Evolutionary conservation across 1,140 invertebrate genomes (phyloP).

Genomic region (Pomacea maculata): DNA sequence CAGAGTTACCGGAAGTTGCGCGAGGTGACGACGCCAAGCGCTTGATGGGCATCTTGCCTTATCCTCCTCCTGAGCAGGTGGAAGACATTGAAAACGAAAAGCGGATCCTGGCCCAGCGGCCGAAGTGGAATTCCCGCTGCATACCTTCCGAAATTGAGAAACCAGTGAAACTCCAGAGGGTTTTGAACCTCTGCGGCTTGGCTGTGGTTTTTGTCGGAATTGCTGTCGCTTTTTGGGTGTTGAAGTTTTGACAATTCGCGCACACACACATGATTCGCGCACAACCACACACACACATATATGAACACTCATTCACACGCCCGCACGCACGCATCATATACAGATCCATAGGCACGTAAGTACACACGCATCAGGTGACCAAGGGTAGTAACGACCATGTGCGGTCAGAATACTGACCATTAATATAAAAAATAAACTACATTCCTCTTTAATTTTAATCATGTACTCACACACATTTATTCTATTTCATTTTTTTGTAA

Average conservation of each 20-base stretch:
- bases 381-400: no score
- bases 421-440: no score
- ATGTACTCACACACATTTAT: no score
- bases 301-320: slow-evolving; percentile 2
- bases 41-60: slow-evolving; percentile 22
- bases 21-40: slow-evolving; percentile 23
- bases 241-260: not conserved
- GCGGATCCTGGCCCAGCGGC: not conserved
- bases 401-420: no score
- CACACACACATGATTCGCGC: no score
- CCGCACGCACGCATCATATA: not conserved
- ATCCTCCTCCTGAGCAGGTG: not conserved
- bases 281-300: not conserved
- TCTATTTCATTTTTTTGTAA: no score
- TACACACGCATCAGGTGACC: not conserved
- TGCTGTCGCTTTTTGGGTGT: not conserved
- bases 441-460: no score
- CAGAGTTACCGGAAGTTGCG: slow-evolving; percentile 36
- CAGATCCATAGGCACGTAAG: not conserved
- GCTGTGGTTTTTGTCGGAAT: not conserved
- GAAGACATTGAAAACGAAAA: slow-evolving; percentile 1
- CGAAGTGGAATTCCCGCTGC: slow-evolving; percentile 5
- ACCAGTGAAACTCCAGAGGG: not conserved
- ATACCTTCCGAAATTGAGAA: slow-evolving; percentile 3
- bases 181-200: not conserved